Evolutionary conservation across 2,797 vertebrate genomes (phyloP).

Genomic region (Spondyliosoma cantharus): DNA sequence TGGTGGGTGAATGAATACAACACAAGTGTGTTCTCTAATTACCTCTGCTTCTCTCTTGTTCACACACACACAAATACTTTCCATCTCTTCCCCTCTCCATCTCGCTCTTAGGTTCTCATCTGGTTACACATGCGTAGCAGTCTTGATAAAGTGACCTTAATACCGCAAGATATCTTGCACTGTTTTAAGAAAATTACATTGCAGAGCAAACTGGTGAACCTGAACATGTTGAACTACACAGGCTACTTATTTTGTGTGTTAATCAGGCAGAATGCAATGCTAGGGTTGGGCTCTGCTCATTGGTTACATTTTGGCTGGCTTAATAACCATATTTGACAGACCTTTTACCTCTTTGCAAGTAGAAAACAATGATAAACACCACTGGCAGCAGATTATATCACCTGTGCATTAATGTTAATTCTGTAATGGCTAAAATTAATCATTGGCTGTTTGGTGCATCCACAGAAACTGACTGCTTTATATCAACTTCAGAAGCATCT

Average conservation of each 20-base stretch:
- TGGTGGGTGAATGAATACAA: conserved; percentile 65
- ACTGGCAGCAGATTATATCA: background rate
- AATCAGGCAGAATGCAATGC: too few relatives aligned
- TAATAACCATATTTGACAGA: too few relatives aligned
- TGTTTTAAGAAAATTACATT: background rate
- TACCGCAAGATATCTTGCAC: conserved; percentile 9
- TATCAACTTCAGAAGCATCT: background rate
- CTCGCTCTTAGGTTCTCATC: conserved; percentile 12
- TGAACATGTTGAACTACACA: background rate
- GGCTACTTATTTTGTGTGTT: background rate
- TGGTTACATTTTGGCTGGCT: too few relatives aligned
- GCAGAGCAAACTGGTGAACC: background rate
- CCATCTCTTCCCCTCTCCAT: background rate
- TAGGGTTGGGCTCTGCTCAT: background rate
- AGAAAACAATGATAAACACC: background rate
- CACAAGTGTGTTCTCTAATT: conserved; percentile 63
- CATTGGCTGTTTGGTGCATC: background rate
- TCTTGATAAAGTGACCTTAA: conserved; percentile 33
- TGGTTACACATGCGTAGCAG: conserved; percentile 19
- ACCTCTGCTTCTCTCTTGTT: conserved; percentile 45
- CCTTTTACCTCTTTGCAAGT: background rate
- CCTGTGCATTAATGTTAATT: background rate
- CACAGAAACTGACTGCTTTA: background rate
- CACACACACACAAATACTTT: conserved; percentile 48
- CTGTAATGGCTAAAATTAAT: background rate